Evolutionary conservation across 1,140 invertebrate genomes (phyloP).

Genomic region (Drosophila grimshawi): DNA sequence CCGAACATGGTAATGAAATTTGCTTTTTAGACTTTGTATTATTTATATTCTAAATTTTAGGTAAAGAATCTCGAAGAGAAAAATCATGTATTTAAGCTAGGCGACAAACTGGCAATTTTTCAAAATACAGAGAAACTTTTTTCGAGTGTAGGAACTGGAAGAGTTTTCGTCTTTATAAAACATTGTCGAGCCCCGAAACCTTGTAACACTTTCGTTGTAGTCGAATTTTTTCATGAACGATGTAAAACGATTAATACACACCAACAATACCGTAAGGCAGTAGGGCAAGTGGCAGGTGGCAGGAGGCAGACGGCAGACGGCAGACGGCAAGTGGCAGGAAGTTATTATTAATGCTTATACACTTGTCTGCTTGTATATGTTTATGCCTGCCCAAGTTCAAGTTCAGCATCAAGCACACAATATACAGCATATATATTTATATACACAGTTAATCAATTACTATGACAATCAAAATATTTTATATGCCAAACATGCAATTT

Average conservation of each 20-base stretch:
- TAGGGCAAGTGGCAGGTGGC: constrained; percentile 3
- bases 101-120: no score
- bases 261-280: constrained; percentile 13
- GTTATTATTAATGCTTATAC: constrained; percentile 49
- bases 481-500: constrained; percentile 31
- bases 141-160: background rate
- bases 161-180: background rate
- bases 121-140: no score
- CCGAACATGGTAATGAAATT: no score
- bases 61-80: no score
- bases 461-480: constrained; percentile 47
- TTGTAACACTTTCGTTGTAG: constrained; percentile 53
- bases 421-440: constrained; percentile 12
- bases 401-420: constrained; percentile 48
- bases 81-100: no score
- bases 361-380: constrained; percentile 6
- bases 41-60: no score
- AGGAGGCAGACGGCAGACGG: no score
- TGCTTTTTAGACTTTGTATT: no score
- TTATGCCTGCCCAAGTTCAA: constrained; percentile 51
- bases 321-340: background rate
- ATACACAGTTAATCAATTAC: constrained; percentile 48
- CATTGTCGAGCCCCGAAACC: constrained; percentile 22
- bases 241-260: constrained; percentile 24
- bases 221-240: constrained; percentile 26